Evolutionary conservation across 2,888 invertebrate genomes (phyloP).

Genomic region (Macrophya annulata): DNA sequence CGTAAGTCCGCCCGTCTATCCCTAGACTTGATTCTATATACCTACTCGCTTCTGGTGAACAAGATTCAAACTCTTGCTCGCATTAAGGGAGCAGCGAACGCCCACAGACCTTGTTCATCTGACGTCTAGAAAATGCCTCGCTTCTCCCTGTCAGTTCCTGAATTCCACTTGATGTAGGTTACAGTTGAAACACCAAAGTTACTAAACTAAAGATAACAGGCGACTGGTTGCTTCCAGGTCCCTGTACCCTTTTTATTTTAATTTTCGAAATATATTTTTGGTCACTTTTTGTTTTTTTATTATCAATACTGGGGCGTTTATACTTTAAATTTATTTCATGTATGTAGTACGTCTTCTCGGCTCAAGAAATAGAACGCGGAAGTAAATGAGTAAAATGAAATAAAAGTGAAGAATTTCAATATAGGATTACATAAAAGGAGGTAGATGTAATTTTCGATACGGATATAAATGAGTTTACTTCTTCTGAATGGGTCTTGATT

Average conservation of each 20-base stretch:
- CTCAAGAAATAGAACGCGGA: neutral
- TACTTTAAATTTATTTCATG: neutral
- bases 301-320: too few relatives aligned
- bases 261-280: neutral
- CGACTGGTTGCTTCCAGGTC: neutral
- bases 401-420: neutral
- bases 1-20: neutral
- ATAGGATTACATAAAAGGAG: neutral
- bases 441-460: neutral
- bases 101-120: neutral
- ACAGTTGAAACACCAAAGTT: constrained; percentile 10
- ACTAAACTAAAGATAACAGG: neutral
- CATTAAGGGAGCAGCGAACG: neutral
- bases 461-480: neutral
- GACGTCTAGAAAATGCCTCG: neutral
- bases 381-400: neutral
- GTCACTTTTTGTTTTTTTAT: neutral
- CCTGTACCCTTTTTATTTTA: neutral
- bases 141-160: neutral
- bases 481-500: neutral
- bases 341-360: neutral
- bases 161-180: constrained; percentile 8
- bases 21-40: constrained; percentile 1
- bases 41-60: neutral
- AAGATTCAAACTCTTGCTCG: neutral